Base-by-base conservation (phyloP, 30 jellyfish, hydroid and myxozoan genomes). In the Mastigias papua region DNA sequence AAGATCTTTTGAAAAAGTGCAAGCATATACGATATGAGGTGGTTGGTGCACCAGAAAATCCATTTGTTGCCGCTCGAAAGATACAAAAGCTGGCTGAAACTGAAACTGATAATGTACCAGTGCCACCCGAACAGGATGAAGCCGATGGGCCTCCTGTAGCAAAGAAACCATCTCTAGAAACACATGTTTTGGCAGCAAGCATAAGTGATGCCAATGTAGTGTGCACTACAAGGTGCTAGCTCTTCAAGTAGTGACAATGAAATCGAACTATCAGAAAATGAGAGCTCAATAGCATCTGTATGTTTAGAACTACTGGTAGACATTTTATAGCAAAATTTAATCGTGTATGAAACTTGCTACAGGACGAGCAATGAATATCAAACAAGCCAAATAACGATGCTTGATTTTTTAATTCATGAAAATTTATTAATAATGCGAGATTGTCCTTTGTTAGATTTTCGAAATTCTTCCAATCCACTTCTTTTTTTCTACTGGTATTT, bases 61-160 rank as follows among this genome's bases (percentile, higher is more conserved):
- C 76, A 65, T 65, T 65, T 37, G 37, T 65, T 65, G 76, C 76
- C 42, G 37, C 76, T 65, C 35, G 76, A 17, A 65, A 65, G 76
- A 65, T 60, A 60, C 72, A 60, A 60, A 60, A 22, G 72, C 72
- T 60, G 72, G 72, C 72, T 60, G 72, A 27, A 60, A 60, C 72
- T 60, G 72, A 60, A 60, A 22, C 72, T 60, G 10, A 60, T 60
- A 60, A 60, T 60, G 72, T 60, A 60, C 72, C 72, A 60, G 72
- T 60, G 72, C 72, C 72, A 60, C 72, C 33, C 72, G n/a, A 22
- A 60, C 72, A 60, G 72, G 17, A 9, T 65, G 76, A 65, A 65
- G 37, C 76, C 76, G 37, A 65, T 65, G 76, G 76, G 42, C 76
- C 76, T 65, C 76, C 76, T 65, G 21, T 65, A 65, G 37, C 76